Evolutionary conservation across 2,888 invertebrate species (phyloP).

Genomic region (Drosophila siamana): DNA sequence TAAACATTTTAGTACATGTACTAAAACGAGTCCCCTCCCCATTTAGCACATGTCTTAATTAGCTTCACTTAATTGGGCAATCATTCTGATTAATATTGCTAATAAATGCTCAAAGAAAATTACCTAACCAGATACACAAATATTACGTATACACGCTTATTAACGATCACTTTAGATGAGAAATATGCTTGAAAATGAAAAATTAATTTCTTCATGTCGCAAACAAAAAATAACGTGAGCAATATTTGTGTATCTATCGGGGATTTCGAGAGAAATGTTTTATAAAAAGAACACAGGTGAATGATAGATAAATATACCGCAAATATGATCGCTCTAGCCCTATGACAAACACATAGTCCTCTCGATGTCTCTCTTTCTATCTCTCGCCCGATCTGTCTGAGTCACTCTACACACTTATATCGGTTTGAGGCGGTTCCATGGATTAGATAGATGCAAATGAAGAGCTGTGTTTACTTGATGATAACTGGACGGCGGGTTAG

Average conservation of each 20-base stretch:
- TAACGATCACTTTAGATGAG: constrained; percentile 7
- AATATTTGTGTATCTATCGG: constrained; percentile 69
- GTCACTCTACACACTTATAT: constrained; percentile 27
- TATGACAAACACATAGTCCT: constrained; percentile 41
- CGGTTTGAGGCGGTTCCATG: constrained; percentile 20
- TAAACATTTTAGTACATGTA: constrained; percentile 14
- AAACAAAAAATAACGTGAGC: constrained; percentile 51
- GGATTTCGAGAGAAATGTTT: constrained; percentile 45
- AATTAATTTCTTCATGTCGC: constrained; percentile 34
- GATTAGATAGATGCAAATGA: constrained; percentile 23
- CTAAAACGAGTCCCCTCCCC: neutral
- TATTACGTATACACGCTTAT: constrained; percentile 14
- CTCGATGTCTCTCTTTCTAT: neutral
- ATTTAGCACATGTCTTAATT: neutral
- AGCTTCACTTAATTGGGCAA: neutral
- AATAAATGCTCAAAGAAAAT: constrained; percentile 52
- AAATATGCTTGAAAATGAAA: constrained; percentile 35
- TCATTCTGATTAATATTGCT: neutral
- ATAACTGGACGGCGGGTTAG: constrained; percentile 22
- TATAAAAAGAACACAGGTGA: constrained; percentile 78
- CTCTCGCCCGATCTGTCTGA: constrained; percentile 26
- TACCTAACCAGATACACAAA: constrained; percentile 58
- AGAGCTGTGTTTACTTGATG: constrained; percentile 24
- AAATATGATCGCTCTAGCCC: constrained; percentile 41
- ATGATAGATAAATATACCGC: constrained; percentile 34